Conservation (phyloP, 2,888 invertebrate genomes). For the Allophyes oxyacanthae region DNA sequence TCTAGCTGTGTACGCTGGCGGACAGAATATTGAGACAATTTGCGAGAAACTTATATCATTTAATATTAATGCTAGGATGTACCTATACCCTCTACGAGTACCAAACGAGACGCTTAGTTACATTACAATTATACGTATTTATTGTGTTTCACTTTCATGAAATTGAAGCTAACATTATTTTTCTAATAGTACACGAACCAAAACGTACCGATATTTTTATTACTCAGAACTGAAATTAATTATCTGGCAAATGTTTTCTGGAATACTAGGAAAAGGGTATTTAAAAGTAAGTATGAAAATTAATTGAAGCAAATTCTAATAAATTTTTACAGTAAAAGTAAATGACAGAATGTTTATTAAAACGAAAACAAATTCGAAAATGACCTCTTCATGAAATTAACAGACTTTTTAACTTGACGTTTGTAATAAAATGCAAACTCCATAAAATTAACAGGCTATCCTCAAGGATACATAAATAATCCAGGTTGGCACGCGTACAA, state of each 20-base stretch:
- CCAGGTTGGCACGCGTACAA: slow-evolving; percentile 9
- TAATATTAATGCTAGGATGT: slow-evolving; percentile 25
- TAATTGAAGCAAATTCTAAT: too few relatives aligned
- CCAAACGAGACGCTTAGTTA: neutral
- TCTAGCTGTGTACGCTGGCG: slow-evolving; percentile 19
- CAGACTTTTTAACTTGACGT: too few relatives aligned
- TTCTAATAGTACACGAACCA: neutral
- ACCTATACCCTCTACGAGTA: slow-evolving; percentile 3
- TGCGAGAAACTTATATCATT: slow-evolving; percentile 24
- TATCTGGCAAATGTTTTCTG: neutral
- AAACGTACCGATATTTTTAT: slow-evolving; percentile 5
- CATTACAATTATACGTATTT: slow-evolving; percentile 14
- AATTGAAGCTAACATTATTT: neutral
- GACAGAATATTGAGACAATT: slow-evolving; percentile 30
- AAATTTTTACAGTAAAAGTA: too few relatives aligned
- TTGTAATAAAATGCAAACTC: slow-evolving; percentile 1
- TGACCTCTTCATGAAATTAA: too few relatives aligned
- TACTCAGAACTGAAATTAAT: slow-evolving; percentile 5
- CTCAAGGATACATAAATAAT: slow-evolving; percentile 24
- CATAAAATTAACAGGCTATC: slow-evolving; percentile 25
- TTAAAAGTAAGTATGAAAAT: neutral
- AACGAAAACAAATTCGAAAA: too few relatives aligned
- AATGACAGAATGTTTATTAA: too few relatives aligned
- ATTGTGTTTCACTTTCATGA: neutral
- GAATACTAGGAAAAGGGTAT: slow-evolving; percentile 4